Evolutionary conservation across 2,797 vertebrate species (phyloP), one percentile per base, ranked within the genome.

Genomic region (Liasis olivaceus): DNA sequence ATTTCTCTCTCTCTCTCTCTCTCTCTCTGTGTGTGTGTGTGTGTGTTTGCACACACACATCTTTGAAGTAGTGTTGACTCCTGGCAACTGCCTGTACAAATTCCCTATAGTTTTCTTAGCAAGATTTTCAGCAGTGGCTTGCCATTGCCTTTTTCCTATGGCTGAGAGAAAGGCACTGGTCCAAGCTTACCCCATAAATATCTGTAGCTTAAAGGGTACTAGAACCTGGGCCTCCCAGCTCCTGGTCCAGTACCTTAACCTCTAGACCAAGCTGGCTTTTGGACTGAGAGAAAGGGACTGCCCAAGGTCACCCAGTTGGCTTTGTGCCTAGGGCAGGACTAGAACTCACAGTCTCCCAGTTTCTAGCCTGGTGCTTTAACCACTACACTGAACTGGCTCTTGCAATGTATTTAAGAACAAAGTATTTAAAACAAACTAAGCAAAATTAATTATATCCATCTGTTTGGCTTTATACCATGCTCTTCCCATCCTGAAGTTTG

Each of bases 401-500:
- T 14, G 17, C 14, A 72, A 72, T 72, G 14, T 72, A 36, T 72
- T 36, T 72, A n/a, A 36, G 14, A 17, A 72, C 66, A 72, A 72
- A 6, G 2, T 72, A 36, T 31, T 36, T 31, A 72, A 72, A 36
- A 36, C 36, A 36, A 36, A 36, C 36, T 36, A 36, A 36, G 36
- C 2, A 2, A 77, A 13, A 5, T 77, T 28, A 72, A 36, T n/a
- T 24, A 24, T 1, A 36, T 91, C 20, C 0, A 0, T 6, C 93
- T 87, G n/a, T 11, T 94, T 90, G 86, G 91, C 8, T 26, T 36
- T 4, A 26, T 9, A 1, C 54, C 81, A 4, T 24, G 54, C 54
- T 42, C 47, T 20, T 93, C 63, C 6, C 60, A 89, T 85, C 36
- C 92, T 95, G 85, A 93, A 91, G 72, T 56, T 93, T 86, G 93